Evolutionary conservation across 2,888 invertebrate species (phyloP).

Genomic region (Actias luna): DNA sequence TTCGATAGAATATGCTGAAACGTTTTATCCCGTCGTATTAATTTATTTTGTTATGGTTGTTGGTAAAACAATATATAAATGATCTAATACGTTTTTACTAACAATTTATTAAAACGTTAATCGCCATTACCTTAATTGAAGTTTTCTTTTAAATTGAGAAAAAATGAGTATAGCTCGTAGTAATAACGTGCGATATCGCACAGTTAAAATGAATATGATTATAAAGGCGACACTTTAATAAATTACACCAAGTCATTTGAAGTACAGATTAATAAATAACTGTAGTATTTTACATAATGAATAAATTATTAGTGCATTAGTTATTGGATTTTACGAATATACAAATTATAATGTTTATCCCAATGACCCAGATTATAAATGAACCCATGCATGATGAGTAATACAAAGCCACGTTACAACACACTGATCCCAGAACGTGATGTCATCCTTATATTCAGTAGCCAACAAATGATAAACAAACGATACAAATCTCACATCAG

Average conservation of each 20-base stretch:
- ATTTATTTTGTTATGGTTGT: too few relatives aligned
- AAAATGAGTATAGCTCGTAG: too few relatives aligned
- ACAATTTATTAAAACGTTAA: too few relatives aligned
- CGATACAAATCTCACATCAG: constrained; percentile 67
- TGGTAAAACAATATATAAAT: too few relatives aligned
- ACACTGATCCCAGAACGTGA: constrained; percentile 39
- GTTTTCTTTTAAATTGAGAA: too few relatives aligned
- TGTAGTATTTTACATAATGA: constrained; percentile 14
- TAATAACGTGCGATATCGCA: too few relatives aligned
- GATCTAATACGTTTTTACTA: too few relatives aligned
- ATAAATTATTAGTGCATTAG: not conserved
- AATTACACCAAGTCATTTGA: not conserved
- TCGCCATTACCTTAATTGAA: too few relatives aligned
- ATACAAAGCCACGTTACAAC: not conserved
- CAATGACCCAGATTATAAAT: not conserved
- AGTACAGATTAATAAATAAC: constrained; percentile 17
- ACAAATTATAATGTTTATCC: not conserved
- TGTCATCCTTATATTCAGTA: constrained; percentile 49
- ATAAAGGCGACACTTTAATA: not conserved
- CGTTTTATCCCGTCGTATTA: too few relatives aligned
- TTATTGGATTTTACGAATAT: not conserved
- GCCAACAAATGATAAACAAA: constrained; percentile 54
- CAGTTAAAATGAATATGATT: too few relatives aligned
- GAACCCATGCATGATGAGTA: not conserved
- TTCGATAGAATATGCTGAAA: too few relatives aligned